phyloP scores from a whole-genome alignment of 1,140 invertebrate species.

The Pemphigus obesinymphae region DNA sequence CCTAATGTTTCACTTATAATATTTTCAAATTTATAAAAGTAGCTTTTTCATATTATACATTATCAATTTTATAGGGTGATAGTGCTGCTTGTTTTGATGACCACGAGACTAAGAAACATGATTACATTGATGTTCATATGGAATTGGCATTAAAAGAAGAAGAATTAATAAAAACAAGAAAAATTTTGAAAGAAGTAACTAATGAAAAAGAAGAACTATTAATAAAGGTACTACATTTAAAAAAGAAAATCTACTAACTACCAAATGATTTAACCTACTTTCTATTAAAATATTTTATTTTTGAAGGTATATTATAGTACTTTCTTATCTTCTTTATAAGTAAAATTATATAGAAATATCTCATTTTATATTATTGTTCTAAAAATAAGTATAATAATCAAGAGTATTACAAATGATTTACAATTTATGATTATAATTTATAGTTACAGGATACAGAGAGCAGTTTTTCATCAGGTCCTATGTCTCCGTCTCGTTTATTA shows the following conservation, averaged over 20 bases:
- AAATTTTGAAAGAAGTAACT: constrained; percentile 18
- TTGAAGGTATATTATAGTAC: neutral
- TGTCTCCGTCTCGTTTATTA: constrained; percentile 29
- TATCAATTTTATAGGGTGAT: constrained; percentile 8
- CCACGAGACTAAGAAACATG: neutral
- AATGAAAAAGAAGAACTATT: constrained; percentile 27
- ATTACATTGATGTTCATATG: neutral
- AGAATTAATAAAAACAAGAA: constrained; percentile 2
- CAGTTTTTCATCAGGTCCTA: constrained; percentile 32
- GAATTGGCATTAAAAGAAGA: constrained; percentile 31
- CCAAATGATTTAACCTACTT: too few species aligned
- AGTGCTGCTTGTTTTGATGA: neutral
- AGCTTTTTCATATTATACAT: too few species aligned
- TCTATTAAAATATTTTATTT: neutral
- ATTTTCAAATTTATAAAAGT: too few species aligned
- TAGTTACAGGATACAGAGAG: constrained; percentile 30
- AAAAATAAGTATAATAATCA: neutral
- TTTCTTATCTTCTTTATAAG: neutral
- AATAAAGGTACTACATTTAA: constrained; percentile 20
- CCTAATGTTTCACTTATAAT: too few species aligned
- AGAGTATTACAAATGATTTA: neutral
- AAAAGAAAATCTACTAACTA: too few species aligned
- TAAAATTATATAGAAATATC: neutral
- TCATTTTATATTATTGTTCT: neutral
- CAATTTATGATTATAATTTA: neutral